Evolutionary conservation across 2,797 vertebrate genomes (phyloP).

Genomic region (Gorsachius magnificus): DNA sequence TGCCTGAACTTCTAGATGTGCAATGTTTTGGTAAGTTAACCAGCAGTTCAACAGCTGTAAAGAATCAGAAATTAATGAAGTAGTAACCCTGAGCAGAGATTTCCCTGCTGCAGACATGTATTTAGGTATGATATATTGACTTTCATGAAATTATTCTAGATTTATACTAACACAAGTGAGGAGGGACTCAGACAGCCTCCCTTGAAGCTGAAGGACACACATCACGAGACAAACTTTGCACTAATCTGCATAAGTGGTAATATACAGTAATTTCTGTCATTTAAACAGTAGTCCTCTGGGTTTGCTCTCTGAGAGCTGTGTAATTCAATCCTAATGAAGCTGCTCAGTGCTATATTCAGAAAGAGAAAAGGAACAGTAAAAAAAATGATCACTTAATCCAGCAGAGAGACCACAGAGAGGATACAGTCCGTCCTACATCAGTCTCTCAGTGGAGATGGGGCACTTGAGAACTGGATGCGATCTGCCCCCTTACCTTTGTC

Average conservation of each 20-base stretch:
- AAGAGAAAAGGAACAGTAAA: not conserved
- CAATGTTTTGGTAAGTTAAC: not conserved
- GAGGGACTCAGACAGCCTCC: not conserved
- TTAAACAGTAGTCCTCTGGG: not conserved
- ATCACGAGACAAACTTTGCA: not conserved
- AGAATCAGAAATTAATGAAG: slow-evolving; percentile 24
- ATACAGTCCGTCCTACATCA: not conserved
- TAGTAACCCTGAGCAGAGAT: not conserved
- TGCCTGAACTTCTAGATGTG: not conserved
- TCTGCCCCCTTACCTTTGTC: not conserved
- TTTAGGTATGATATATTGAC: not conserved
- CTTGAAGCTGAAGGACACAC: slow-evolving; percentile 29
- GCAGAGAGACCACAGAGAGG: not conserved
- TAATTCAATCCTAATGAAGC: slow-evolving; percentile 14
- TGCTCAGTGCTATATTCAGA: not conserved
- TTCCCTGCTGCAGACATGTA: not conserved
- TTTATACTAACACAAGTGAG: not conserved
- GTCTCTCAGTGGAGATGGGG: not conserved
- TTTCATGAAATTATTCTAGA: not conserved
- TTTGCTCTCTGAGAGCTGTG: not conserved
- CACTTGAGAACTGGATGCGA: not conserved
- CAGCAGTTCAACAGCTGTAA: slow-evolving; percentile 4
- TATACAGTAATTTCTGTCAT: slow-evolving; percentile 12
- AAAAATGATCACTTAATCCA: not conserved
- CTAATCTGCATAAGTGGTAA: not conserved